Base-by-base conservation (phyloP, 1,140 invertebrate genomes). In the Listronotus bonariensis region DNA sequence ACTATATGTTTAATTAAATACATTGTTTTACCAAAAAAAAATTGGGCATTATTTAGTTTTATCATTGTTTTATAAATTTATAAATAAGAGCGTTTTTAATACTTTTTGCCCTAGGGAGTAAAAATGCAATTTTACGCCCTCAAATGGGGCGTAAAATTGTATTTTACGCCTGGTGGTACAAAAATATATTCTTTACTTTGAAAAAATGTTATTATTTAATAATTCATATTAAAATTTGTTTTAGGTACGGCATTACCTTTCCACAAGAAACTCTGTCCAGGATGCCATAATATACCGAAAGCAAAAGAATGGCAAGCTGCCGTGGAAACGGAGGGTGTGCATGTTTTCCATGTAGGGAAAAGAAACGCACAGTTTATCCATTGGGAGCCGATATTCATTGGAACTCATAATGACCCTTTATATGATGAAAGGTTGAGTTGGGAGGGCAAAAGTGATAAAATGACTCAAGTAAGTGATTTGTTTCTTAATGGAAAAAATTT, bases 341-440 rank as follows among this genome's bases (percentile, higher is more conserved):
- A 88, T 68, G 86, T 95, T 9, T 95, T 95, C 77, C 89, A 92
- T 72, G 86, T 91, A 3, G 92, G 92, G n/a, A 94, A 95, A 72
- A 81, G 93, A 18, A 87, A 83, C 3, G 90, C 91, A 12, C 86
- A 86, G 58, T 91, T 88, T 74, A 83, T 91, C 17, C 90, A 92
- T 74, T 96, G 93, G 93, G 93, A 95, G 78, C 93, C 93, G 1
- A 93, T 94, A 68, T 94, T 90, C 69, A 93, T 94, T 64, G 92
- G 92, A 18, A 93, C 91, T 0, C 88, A 93, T 77, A 81, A 86
- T 8, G 93, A 96, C 74, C 93, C 94, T 0, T 82, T 92, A 54
- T 97, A 96, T 74, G 93, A 96, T 68, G 89, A 93, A 75, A 83
- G 92, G 76, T 84, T 93, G 17, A 92, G 89, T 74, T 94, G 92